A percentile compares a stretch with the other conserved stretches of the same genome.
Conservation (phyloP, 2,888 invertebrate species). For the Tenodera sinensis region DNA sequence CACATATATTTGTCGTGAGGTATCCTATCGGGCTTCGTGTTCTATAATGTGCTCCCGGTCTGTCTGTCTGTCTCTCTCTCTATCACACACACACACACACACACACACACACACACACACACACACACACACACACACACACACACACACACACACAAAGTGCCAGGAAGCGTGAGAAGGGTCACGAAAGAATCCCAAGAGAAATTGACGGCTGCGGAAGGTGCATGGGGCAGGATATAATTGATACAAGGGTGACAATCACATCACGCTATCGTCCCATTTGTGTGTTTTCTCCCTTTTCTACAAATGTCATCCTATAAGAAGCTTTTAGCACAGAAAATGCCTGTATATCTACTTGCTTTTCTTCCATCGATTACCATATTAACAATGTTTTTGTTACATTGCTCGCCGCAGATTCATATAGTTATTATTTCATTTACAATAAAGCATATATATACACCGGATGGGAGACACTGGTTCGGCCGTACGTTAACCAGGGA, state of each 20-base stretch:
- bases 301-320: not conserved
- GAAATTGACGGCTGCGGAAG: not conserved
- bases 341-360: not conserved
- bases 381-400: not conserved
- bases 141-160: not conserved
- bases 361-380: not conserved
- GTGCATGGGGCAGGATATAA: not conserved
- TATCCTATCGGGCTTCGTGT: not conserved
- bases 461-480: too few species aligned
- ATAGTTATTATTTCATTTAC: not conserved
- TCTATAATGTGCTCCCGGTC: not conserved
- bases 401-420: not conserved
- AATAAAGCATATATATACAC: not conserved
- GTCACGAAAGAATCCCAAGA: not conserved
- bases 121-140: not conserved
- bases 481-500: too few species aligned
- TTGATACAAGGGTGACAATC: slow-evolving; percentile 20
- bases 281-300: not conserved
- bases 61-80: too few species aligned
- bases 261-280: slow-evolving; percentile 22
- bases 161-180: not conserved
- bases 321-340: not conserved
- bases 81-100: not conserved
- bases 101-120: not conserved
- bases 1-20: not conserved